phyloP scores from a whole-genome alignment of 1,140 invertebrate genomes.

The Zaprionus inermis region DNA sequence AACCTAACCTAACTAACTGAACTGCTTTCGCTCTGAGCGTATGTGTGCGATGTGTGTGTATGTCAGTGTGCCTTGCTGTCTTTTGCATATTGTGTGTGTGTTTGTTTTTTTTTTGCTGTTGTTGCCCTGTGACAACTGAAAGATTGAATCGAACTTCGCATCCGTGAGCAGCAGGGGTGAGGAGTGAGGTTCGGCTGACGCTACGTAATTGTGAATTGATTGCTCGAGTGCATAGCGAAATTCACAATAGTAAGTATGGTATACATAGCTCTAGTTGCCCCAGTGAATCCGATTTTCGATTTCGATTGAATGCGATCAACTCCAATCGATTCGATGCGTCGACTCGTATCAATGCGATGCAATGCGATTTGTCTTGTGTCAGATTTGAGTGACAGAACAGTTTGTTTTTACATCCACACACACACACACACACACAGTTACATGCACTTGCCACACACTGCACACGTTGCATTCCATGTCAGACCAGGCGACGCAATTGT shows the following conservation, averaged over 20 bases:
- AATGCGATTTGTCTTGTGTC: constrained; percentile 77
- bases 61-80: constrained; percentile 10
- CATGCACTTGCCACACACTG: neutral
- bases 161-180: constrained; percentile 31
- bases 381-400: constrained; percentile 80
- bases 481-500: constrained; percentile 49
- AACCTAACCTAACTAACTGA: constrained; percentile 39
- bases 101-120: constrained; percentile 60
- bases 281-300: constrained; percentile 42
- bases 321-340: constrained; percentile 26
- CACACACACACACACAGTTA: constrained; percentile 27
- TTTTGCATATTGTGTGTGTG: constrained; percentile 52
- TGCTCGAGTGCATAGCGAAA: constrained; percentile 73
- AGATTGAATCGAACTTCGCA: constrained; percentile 80
- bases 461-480: constrained; percentile 29
- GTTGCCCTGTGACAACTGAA: constrained; percentile 68
- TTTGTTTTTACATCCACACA: constrained; percentile 57
- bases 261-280: constrained; percentile 1
- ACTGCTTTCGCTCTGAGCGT: constrained; percentile 8
- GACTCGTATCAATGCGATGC: constrained; percentile 39
- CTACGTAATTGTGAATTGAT: constrained; percentile 78
- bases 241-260: constrained; percentile 34
- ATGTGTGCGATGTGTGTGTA: neutral
- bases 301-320: constrained; percentile 66
- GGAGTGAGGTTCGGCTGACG: constrained; percentile 24